Evolutionary conservation across 2,113 vertebrate species (phyloP), one percentile per base, ranked within the genome.

Genomic region (Oncorhynchus gorbuscha): DNA sequence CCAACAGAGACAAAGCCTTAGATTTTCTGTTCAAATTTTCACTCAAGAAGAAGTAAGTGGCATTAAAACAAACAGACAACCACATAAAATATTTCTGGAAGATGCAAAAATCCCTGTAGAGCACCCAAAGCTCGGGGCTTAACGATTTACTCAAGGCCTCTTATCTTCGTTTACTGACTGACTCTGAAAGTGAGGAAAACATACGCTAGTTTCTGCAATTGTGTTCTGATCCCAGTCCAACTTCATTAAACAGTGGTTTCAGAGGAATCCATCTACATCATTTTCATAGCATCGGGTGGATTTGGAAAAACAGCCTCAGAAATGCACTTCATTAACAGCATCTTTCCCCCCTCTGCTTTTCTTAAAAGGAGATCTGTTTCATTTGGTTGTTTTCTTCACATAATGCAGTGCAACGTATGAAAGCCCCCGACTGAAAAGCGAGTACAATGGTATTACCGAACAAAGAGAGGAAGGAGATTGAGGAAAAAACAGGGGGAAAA

Each of bases 171-270:
- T 91, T 89, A 92, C 86, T 86, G 87, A 88, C 67, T 83, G 67
- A 89, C 86, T 88, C 86, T 73, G 78, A 89, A 87, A 91, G 89
- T 86, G 83, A 91, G 77, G 87, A 88, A 90, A 88, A 90, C 89
- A 85, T 83, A 91, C 87, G 91, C 82, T 85, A 88, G 76, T 92
- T 90, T 90, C 84, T 88, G 87, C 85, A 83, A 85, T 82, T 84
- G 75, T 89, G 82, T 91, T 93, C 91, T 90, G 91, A 93, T 91
- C 88, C 84, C 83, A 65, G 87, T 92, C 91, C 91, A 93, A 90
- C 88, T 92, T 86, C 61, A 87, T 90, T 85, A 91, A 92, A 92
- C 83, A 89, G 84, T 59, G 78, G 83, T 89, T 90, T 91, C 79
- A 87, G 84, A 86, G 81, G 87, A 88, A 78, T 81, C 76, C 35